Base-by-base conservation (phyloP, 2,797 vertebrate species). In the Hafferia zeledoni region DNA sequence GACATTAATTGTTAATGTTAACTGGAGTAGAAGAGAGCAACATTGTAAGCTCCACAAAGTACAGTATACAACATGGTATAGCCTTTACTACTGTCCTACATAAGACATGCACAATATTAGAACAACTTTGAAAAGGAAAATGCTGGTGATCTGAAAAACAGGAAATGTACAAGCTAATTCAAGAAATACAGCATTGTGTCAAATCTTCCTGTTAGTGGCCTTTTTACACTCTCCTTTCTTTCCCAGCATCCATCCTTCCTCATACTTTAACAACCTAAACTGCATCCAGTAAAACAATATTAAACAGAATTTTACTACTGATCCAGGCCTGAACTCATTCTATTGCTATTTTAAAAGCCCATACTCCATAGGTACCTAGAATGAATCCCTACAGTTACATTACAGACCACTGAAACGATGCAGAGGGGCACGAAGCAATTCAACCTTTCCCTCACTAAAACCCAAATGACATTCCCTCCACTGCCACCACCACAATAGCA, bases 401-500 rank as follows among this genome's bases (percentile, higher is more conserved):
- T 68, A 91, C 1, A 83, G 49, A 87, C 35, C 30, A 84, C 17
- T 24, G 86, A 94, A 91, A 89, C 0, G 0, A 65, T 4, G 19
- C 16, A 59, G 35, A 68, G 31, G 74, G 16, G 33, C 3, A 9
- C 9, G 11, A 89, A 69, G 5, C 12, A 16, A 72, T 65, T 82
- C 84, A 88, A 17, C 31, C 8, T 67, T 59, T 56, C 2, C 23
- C 17, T 6, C 7, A 53, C 31, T 25, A 63, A 69, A 78, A 37
- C 11, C 6, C 52, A 63, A 33, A 67, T 2, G 11, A 50, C n/a
- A 41, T 49, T 53, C 33, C 41, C 33, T 78, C 33, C 2, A 4
- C 14, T 22, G 44, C 4, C 18, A 25, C 22, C 31, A 50, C 25
- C 0, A 0, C 10, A 92, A 15, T 8, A 61, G n/a, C 17, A 35